Evolutionary conservation across 2,797 vertebrate genomes (phyloP).

Genomic region (Paratrypauchen microcephalus): DNA sequence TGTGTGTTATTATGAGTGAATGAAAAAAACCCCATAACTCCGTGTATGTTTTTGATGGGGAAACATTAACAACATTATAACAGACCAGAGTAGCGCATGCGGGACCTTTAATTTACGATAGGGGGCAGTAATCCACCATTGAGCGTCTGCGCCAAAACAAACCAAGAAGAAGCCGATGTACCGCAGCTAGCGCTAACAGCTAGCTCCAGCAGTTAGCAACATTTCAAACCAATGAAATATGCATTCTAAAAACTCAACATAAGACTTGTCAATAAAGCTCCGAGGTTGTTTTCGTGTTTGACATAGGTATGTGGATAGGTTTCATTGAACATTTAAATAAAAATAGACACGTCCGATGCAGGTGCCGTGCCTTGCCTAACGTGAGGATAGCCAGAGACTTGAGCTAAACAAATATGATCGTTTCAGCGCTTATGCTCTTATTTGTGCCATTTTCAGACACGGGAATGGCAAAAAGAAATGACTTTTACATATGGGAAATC

Average conservation of each 20-base stretch:
- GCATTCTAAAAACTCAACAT: conserved; percentile 31
- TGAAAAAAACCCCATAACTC: too few relatives aligned
- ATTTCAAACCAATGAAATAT: conserved; percentile 38
- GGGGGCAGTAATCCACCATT: conserved; percentile 16
- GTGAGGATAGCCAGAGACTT: not conserved
- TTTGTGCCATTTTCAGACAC: not conserved
- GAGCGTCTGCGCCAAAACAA: not conserved
- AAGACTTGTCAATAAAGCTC: conserved; percentile 34
- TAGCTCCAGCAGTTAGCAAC: conserved; percentile 14
- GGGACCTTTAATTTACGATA: not conserved
- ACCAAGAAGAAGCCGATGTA: conserved; percentile 30
- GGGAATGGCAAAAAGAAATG: not conserved
- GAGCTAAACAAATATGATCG: not conserved
- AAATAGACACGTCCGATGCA: not conserved
- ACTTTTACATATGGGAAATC: not conserved
- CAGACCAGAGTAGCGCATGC: too few relatives aligned
- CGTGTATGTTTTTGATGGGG: too few relatives aligned
- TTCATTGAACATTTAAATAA: conserved; percentile 34
- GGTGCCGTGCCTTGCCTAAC: conserved; percentile 20
- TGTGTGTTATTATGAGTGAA: too few relatives aligned
- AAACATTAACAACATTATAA: too few relatives aligned
- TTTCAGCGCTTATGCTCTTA: not conserved
- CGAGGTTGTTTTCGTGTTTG: conserved; percentile 33
- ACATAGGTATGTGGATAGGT: conserved; percentile 58
- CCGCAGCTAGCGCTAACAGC: conserved; percentile 18